Conservation (phyloP, 2,113 vertebrate species). For the Notarius lentiginosus region DNA sequence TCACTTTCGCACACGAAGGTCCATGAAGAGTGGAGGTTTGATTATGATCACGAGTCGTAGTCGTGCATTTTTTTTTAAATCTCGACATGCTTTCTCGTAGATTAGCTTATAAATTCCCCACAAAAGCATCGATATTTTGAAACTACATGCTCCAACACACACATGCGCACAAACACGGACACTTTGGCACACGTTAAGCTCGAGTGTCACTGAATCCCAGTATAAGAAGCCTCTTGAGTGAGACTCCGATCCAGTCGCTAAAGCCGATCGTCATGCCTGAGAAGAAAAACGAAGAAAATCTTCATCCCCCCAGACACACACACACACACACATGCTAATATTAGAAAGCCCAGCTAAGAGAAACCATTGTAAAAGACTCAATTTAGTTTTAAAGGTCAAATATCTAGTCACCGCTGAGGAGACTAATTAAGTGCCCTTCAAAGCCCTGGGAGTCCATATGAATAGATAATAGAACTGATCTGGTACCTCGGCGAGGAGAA, state of each 20-base stretch:
- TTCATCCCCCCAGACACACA: background rate
- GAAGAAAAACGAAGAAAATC: slow-evolving; percentile 39
- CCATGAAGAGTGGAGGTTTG: background rate
- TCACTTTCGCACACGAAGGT: background rate
- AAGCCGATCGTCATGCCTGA: slow-evolving; percentile 42
- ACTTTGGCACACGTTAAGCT: background rate
- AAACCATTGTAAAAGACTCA: slow-evolving; percentile 58
- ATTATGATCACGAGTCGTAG: no score
- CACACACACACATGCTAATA: slow-evolving; percentile 18
- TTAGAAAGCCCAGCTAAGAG: slow-evolving; percentile 49
- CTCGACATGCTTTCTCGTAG: background rate
- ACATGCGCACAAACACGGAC: slow-evolving; percentile 5
- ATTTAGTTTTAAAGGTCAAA: slow-evolving; percentile 63
- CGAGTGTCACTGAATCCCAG: slow-evolving; percentile 31
- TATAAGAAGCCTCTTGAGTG: slow-evolving; percentile 30
- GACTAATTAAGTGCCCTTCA: slow-evolving; percentile 59
- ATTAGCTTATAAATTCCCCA: background rate
- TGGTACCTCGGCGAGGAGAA: slow-evolving; percentile 30
- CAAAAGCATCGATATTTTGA: background rate
- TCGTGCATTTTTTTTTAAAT: no score
- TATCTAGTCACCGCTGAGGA: slow-evolving; percentile 59
- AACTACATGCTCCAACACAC: background rate
- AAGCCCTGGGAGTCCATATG: slow-evolving; percentile 49
- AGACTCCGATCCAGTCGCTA: slow-evolving; percentile 25
- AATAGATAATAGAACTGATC: slow-evolving; percentile 56